These are phyloP conservation scores for Pristionchus fissidentatus DNA, from an alignment of 2,888 invertebrate genomes.

Conservation along the genomic window DNA sequence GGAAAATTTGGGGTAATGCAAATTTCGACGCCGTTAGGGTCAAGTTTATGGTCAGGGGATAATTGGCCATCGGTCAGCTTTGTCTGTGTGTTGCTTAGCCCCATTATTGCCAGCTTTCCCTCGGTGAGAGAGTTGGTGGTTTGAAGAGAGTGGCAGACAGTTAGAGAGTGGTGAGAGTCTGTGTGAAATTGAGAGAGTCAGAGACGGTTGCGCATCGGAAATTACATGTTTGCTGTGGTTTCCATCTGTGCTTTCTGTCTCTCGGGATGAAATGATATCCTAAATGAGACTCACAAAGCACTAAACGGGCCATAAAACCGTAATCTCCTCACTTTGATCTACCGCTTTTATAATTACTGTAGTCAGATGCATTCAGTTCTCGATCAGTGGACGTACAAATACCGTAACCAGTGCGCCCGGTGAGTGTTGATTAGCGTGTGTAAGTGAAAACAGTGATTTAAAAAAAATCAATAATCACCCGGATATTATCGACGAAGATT, in stretches of 20 bases:
- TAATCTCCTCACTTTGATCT: background rate
- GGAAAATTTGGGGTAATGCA: slow-evolving; percentile 18
- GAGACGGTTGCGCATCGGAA: slow-evolving; percentile 36
- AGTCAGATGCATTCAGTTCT: too few species aligned
- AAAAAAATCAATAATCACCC: slow-evolving; percentile 26
- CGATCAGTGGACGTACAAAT: too few species aligned
- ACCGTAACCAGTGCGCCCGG: background rate
- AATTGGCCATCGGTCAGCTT: slow-evolving; percentile 34
- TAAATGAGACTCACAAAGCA: background rate
- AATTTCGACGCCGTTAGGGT: background rate
- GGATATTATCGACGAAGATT: background rate
- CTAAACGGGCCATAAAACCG: background rate
- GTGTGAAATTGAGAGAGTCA: background rate
- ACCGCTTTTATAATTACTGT: too few species aligned
- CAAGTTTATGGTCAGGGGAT: background rate
- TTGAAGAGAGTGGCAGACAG: slow-evolving; percentile 8
- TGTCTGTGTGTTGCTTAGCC: too few species aligned
- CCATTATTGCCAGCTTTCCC: slow-evolving; percentile 30
- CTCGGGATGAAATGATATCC: background rate
- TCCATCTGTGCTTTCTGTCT: background rate
- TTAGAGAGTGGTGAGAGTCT: slow-evolving; percentile 9
- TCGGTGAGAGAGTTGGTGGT: background rate
- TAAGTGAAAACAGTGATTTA: background rate
- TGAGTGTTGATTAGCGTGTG: slow-evolving; percentile 31
- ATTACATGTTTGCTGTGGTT: slow-evolving; percentile 31